Percentiles rank a stretch among this genome's conserved stretches.
Conservation (phyloP, 2,888 invertebrate species). For the Heliconius cydno region DNA sequence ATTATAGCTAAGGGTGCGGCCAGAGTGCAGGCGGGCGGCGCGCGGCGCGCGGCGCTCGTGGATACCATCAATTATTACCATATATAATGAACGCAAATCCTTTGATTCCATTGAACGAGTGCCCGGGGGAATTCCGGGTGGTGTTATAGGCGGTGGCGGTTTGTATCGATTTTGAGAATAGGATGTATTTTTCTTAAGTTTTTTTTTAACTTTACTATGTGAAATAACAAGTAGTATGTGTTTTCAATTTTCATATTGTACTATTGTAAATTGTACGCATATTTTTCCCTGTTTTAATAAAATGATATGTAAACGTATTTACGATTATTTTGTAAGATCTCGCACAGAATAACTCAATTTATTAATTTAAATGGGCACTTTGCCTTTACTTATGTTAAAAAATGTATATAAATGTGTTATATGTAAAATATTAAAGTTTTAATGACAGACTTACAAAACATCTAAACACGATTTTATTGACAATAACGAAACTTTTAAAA, state of each 20-base stretch:
- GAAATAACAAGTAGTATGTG: too few species aligned
- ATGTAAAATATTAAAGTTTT: too few species aligned
- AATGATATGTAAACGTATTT: too few species aligned
- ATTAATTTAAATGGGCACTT: too few species aligned
- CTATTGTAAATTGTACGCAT: too few species aligned
- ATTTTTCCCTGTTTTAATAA: too few species aligned
- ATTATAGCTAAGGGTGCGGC: slow-evolving; percentile 31
- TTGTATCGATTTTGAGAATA: background rate
- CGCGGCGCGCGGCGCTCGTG: slow-evolving; percentile 46
- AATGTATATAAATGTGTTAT: too few species aligned
- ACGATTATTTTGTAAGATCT: too few species aligned
- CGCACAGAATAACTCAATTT: too few species aligned
- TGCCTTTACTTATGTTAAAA: too few species aligned
- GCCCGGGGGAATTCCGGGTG: slow-evolving; percentile 61
- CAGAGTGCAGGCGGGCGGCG: slow-evolving; percentile 34
- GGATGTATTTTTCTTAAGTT: background rate
- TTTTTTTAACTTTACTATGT: too few species aligned
- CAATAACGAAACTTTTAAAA: background rate
- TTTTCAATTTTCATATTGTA: too few species aligned
- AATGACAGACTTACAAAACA: background rate
- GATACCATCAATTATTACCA: slow-evolving; percentile 76
- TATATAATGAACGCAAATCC: slow-evolving; percentile 81
- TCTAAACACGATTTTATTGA: background rate
- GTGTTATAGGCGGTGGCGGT: slow-evolving; percentile 50
- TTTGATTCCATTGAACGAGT: slow-evolving; percentile 82